A percentile compares a stretch with the other conserved stretches of the same genome.
These are phyloP conservation scores for Varroa destructor DNA, from an alignment of 1,140 invertebrate genomes.

Conservation along the genomic window DNA sequence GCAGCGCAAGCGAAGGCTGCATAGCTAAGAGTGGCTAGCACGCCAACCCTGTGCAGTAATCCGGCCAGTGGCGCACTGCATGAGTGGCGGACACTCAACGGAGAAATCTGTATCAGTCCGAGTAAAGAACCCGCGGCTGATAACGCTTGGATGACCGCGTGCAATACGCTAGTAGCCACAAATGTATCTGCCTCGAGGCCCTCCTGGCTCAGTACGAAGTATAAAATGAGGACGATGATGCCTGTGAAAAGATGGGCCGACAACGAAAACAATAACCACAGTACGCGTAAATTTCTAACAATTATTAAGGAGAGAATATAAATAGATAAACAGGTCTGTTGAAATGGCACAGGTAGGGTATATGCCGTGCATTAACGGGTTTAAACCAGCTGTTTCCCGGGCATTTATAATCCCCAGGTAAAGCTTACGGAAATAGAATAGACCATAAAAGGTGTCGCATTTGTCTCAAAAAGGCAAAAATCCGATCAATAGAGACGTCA, in stretches of 20 bases:
- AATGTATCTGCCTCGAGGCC: conserved; percentile 44
- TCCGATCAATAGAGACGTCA: too few species aligned
- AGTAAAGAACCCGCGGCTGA: conserved; percentile 44
- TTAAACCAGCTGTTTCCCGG: too few species aligned
- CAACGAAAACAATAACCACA: too few species aligned
- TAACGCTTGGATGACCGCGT: conserved; percentile 39
- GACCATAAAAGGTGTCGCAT: too few species aligned
- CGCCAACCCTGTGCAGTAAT: conserved; percentile 42
- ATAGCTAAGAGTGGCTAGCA: conserved; percentile 44
- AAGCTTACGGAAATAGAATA: too few species aligned
- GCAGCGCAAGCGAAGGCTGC: conserved; percentile 46
- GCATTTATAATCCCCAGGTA: too few species aligned
- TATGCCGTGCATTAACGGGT: too few species aligned
- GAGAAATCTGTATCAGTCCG: conserved; percentile 38
- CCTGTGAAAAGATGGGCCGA: conserved; percentile 39
- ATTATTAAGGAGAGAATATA: too few species aligned
- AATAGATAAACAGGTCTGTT: too few species aligned
- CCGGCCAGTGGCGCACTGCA: conserved; percentile 7
- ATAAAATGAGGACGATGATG: conserved; percentile 52
- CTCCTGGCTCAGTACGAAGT: conserved; percentile 50
- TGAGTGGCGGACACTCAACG: conserved; percentile 35
- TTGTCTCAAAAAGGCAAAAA: too few species aligned
- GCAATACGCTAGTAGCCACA: conserved; percentile 37
- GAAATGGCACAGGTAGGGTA: too few species aligned
- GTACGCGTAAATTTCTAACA: too few species aligned